phyloP scores from a whole-genome alignment of 1,140 invertebrate species.

The Brachionus calyciflorus region DNA sequence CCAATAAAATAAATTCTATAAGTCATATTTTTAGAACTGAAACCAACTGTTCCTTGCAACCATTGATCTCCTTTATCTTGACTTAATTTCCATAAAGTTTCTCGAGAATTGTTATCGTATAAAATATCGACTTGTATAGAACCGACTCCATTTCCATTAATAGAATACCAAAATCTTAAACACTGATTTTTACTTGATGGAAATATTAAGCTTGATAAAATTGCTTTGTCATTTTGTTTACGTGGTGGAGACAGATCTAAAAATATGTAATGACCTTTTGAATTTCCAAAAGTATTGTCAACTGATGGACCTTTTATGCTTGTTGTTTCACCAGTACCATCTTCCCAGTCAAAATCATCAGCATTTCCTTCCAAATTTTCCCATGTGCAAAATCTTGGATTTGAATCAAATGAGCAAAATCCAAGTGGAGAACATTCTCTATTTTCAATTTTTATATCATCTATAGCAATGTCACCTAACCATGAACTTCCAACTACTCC shows the following conservation, averaged over 20 bases:
- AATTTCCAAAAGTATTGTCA: constrained; percentile 64
- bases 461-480: constrained; percentile 50
- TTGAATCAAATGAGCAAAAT: constrained; percentile 55
- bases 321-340: constrained; percentile 50
- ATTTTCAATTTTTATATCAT: constrained; percentile 37
- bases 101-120: constrained; percentile 4
- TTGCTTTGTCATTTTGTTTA: constrained; percentile 25
- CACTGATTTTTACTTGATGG: background rate
- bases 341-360: constrained; percentile 56
- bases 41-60: background rate
- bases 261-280: constrained; percentile 56
- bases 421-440: background rate
- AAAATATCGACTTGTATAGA: constrained; percentile 50
- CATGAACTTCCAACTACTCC: constrained; percentile 51
- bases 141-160: constrained; percentile 54
- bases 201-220: constrained; percentile 21
- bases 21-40: constrained; percentile 27
- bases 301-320: constrained; percentile 59
- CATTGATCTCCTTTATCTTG: constrained; percentile 39
- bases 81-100: constrained; percentile 28
- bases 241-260: constrained; percentile 49
- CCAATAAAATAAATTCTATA: constrained; percentile 8
- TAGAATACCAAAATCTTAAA: constrained; percentile 51
- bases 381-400: constrained; percentile 63
- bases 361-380: constrained; percentile 45